These are phyloP conservation scores for Caenorhabditis panamensis DNA, from an alignment of 2,888 invertebrate species.

Conservation along the genomic window DNA sequence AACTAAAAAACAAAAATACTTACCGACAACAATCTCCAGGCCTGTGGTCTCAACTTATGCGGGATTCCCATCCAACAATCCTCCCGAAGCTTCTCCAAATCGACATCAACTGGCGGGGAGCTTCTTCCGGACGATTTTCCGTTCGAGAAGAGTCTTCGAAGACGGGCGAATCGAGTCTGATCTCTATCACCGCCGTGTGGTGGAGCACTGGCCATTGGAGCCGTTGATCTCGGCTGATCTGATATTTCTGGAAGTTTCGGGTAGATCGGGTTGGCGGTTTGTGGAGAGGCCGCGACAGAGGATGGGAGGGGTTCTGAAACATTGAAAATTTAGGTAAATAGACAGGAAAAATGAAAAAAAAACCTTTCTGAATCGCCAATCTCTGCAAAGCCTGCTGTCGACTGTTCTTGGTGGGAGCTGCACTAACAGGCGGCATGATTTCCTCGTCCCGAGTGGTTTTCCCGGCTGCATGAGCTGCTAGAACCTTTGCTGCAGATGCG, in stretches of 20 bases:
- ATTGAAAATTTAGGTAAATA: no score
- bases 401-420: slow-evolving; percentile 77
- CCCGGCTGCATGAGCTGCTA: slow-evolving; percentile 76
- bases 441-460: slow-evolving; percentile 67
- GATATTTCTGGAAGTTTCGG: slow-evolving; percentile 71
- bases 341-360: no score
- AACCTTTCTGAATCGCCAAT: slow-evolving; percentile 79
- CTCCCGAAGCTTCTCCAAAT: slow-evolving; percentile 73
- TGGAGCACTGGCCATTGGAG: slow-evolving; percentile 56
- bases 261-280: slow-evolving; percentile 68
- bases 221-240: slow-evolving; percentile 63
- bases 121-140: slow-evolving; percentile 64
- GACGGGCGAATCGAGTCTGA: slow-evolving; percentile 68
- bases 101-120: slow-evolving; percentile 69
- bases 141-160: slow-evolving; percentile 65
- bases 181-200: slow-evolving; percentile 68
- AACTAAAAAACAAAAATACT: slow-evolving; percentile 76
- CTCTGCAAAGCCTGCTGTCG: slow-evolving; percentile 78
- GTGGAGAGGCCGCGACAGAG: slow-evolving; percentile 52
- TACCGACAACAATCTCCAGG: slow-evolving; percentile 87
- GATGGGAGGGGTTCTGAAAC: slow-evolving; percentile 68
- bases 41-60: slow-evolving; percentile 87
- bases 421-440: slow-evolving; percentile 78
- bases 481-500: slow-evolving; percentile 76
- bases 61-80: slow-evolving; percentile 95